These are phyloP conservation scores for Arothron firmamentum DNA, from an alignment of 2,113 vertebrate species.

Conservation along the genomic window DNA sequence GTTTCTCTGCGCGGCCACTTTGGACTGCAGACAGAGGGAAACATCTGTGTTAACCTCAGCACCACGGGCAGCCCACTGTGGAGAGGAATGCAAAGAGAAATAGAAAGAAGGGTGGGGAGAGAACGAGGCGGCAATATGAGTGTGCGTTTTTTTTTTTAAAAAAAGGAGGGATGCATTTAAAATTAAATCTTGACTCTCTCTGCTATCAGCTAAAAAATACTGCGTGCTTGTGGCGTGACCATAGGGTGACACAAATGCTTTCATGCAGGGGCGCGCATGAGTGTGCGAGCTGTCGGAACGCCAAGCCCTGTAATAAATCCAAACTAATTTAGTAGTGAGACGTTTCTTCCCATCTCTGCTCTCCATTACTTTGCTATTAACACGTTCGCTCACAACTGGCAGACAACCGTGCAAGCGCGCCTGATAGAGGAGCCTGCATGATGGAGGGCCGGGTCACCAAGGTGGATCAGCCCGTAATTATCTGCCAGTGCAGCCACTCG, in stretches of 20 bases:
- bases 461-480: conserved; percentile 52
- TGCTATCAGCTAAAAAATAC: conserved; percentile 11
- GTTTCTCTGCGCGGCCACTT: conserved; percentile 74
- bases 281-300: conserved; percentile 28
- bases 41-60: conserved; percentile 96
- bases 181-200: conserved; percentile 1
- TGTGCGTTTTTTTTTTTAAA: conserved; percentile 7
- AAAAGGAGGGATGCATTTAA: conserved; percentile 10
- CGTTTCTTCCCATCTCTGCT: conserved; percentile 27
- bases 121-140: conserved; percentile 35
- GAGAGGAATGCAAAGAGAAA: conserved; percentile 83
- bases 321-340: conserved; percentile 53
- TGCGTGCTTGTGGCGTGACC: conserved; percentile 31
- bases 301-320: conserved; percentile 46
- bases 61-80: conserved; percentile 81
- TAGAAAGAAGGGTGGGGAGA: conserved; percentile 45
- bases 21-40: conserved; percentile 82
- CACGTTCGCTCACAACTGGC: conserved; percentile 9
- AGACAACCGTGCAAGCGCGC: conserved; percentile 24
- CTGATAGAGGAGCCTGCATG: conserved; percentile 16
- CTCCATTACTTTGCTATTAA: conserved; percentile 46
- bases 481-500: conserved; percentile 43
- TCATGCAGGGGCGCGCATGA: conserved; percentile 9
- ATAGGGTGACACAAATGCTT: conserved; percentile 42
- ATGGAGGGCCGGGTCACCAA: conserved; percentile 44